Evolutionary conservation across 2,888 invertebrate genomes (phyloP).

Genomic region (Yponomeuta sedellus): DNA sequence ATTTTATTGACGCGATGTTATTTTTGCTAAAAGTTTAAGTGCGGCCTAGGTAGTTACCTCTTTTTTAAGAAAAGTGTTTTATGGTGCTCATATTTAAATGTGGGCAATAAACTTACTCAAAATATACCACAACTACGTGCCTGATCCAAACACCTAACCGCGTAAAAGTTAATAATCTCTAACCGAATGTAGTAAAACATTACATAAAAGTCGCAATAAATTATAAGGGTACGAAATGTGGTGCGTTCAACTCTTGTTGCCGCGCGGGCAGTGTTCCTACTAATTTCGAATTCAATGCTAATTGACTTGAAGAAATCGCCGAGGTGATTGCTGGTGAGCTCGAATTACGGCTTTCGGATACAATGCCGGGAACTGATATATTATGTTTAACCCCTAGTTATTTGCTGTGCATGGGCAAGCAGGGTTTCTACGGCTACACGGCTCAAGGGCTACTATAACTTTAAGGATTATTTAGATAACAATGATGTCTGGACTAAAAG

Average conservation of each 20-base stretch:
- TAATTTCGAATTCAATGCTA: conserved; percentile 39
- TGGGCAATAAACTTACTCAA: not conserved
- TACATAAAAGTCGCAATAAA: conserved; percentile 4
- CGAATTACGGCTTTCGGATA: conserved; percentile 36
- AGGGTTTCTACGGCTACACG: no score
- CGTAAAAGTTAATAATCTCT: not conserved
- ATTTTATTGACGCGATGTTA: not conserved
- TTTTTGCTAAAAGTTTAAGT: not conserved
- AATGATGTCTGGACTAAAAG: no score
- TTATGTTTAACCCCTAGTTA: not conserved
- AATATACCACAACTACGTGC: not conserved
- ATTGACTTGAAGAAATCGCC: conserved; percentile 45
- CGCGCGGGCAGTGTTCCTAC: conserved; percentile 19
- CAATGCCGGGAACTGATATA: conserved; percentile 26
- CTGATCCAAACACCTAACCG: not conserved
- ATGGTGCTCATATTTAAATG: not conserved
- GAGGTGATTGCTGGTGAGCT: conserved; percentile 32
- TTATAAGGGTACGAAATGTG: not conserved
- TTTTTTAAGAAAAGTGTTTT: not conserved
- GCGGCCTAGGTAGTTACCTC: not conserved
- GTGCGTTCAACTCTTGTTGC: not conserved
- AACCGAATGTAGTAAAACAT: not conserved
- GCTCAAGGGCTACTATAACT: no score
- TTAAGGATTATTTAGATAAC: no score
- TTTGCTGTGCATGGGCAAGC: no score